Base-by-base conservation (phyloP, 2,888 invertebrate species). In the Sabatieria punctata region DNA sequence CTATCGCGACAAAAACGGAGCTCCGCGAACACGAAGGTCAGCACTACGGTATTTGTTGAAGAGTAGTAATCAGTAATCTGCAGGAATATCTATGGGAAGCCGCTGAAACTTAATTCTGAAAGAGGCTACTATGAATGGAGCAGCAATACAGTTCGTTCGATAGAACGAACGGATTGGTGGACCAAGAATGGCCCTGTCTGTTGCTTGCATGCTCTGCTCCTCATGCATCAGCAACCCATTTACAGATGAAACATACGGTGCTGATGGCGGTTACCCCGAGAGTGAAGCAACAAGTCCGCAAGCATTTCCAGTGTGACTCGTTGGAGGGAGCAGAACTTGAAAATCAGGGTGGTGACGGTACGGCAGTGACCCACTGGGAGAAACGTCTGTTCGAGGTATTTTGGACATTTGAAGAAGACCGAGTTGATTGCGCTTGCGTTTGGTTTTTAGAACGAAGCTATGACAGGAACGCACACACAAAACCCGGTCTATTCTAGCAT, bases 381-480 rank as follows among this genome's bases (percentile, higher is more conserved):
- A 99, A 99, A 65, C 71, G 97, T 46, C 79, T 95, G 1, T 88
- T 95, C 66, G 97, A 97, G 77, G 89, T 88, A 60, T 66, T 30
- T 11, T 30, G 30, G 30, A 15, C 8, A 41, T 8, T 24, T 41
- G 8, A 24, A 23, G 11, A 18, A 18, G 25, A n/a, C 11, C 25
- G 25, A 15, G n/a, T n/a, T n/a, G n/a, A n/a, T n/a, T n/a, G n/a
- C n/a, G 18, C 51, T 48, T 46, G 39, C 39, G 47, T 51, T 62
- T 49, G 18, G n/a, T 8, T 55, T 54, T 33, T 64, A 89, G 85
- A 93, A 93, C 68, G 95, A 97, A 71, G 93, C 93, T 0, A 97
- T 97, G 95, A 95, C 95, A 0, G 95, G 93, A 1, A 93, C 91
- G 0, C 95, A 95, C 68, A 95, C 95, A 0, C 93, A 93, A 68